Evolutionary conservation across 2,888 invertebrate species (phyloP).

Genomic region (Drosophila birchii): DNA sequence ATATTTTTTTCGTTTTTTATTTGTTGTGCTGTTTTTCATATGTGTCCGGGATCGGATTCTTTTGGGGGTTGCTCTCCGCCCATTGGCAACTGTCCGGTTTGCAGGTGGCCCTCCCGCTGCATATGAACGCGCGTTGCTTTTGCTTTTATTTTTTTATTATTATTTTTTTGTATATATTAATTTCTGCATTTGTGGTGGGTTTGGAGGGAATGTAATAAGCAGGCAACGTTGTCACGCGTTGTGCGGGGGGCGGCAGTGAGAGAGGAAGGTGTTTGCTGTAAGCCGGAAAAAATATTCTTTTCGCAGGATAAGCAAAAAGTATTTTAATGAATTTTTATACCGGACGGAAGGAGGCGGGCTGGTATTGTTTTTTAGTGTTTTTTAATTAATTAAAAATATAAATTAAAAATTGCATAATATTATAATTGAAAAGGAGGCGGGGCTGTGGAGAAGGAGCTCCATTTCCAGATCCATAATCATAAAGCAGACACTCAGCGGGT

Average conservation of each 20-base stretch:
- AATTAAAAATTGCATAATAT: constrained; percentile 70
- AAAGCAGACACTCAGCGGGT: neutral
- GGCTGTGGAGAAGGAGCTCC: neutral
- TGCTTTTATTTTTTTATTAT: constrained; percentile 40
- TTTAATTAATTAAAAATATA: constrained; percentile 78
- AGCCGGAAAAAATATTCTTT: constrained; percentile 60
- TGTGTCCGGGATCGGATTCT: constrained; percentile 43
- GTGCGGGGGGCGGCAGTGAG: constrained; percentile 21
- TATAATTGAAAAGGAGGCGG: constrained; percentile 66
- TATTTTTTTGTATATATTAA: constrained; percentile 23
- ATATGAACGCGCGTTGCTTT: constrained; percentile 57
- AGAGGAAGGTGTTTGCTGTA: constrained; percentile 55
- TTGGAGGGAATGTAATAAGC: constrained; percentile 61
- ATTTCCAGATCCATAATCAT: too few species aligned
- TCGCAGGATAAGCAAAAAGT: constrained; percentile 71
- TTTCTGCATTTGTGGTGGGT: constrained; percentile 15
- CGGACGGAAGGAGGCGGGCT: constrained; percentile 32
- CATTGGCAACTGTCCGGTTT: constrained; percentile 79
- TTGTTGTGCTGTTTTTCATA: constrained; percentile 43
- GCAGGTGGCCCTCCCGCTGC: constrained; percentile 72
- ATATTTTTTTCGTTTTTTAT: constrained; percentile 2
- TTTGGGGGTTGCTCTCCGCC: constrained; percentile 77
- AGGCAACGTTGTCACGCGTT: constrained; percentile 74
- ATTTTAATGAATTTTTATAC: constrained; percentile 75
- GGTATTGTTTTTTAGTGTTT: constrained; percentile 69